Conservation (phyloP, 2,797 vertebrate genomes). For the Rachycentron canadum region DNA sequence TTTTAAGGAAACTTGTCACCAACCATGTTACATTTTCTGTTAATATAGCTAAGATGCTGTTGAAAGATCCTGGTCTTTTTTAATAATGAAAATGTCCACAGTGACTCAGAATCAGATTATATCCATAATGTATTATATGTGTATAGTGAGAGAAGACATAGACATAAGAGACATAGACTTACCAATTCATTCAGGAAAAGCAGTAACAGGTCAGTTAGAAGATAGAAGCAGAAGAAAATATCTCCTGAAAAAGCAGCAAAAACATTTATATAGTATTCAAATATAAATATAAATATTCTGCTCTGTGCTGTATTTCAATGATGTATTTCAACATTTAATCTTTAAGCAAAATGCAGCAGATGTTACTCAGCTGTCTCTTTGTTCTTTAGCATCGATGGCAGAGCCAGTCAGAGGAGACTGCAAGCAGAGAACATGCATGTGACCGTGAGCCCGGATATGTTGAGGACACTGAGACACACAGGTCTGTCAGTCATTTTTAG, state of each 20-base stretch:
- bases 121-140: no score
- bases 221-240: background rate
- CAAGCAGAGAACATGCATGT: conserved; percentile 40
- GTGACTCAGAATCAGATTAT: no score
- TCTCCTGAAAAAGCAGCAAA: background rate
- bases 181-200: no score
- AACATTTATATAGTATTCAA: no score
- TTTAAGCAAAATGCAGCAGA: background rate
- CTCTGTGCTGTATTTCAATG: background rate
- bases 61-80: no score
- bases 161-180: no score
- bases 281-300: background rate
- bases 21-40: no score
- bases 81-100: no score
- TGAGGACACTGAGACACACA: conserved; percentile 72
- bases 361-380: conserved; percentile 4
- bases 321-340: background rate
- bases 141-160: no score
- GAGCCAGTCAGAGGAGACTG: conserved; percentile 51
- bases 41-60: no score
- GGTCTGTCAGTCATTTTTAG: conserved; percentile 50
- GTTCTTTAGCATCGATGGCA: conserved; percentile 45
- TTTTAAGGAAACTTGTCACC: no score
- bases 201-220: no score
- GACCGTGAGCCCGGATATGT: conserved; percentile 55